These are phyloP conservation scores for Tetanocera ferruginea DNA, from an alignment of 2,888 invertebrate species.

Conservation along the genomic window DNA sequence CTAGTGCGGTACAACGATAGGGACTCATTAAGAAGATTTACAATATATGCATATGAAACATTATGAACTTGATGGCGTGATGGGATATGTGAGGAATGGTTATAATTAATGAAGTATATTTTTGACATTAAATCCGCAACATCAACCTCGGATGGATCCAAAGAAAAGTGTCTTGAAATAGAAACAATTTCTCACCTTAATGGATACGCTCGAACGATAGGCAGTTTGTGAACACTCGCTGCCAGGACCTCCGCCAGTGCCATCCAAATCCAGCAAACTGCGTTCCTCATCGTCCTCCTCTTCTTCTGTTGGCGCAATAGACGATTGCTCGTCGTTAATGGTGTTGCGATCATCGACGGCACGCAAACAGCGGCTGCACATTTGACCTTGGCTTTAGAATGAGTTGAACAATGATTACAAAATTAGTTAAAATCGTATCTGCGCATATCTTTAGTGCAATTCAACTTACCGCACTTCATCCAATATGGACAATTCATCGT, in stretches of 20 bases:
- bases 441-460: neutral
- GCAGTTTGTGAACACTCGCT: conserved; percentile 58
- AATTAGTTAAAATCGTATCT: neutral
- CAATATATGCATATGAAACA: no score
- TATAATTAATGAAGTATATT: neutral
- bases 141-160: conserved; percentile 55
- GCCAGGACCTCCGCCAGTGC: conserved; percentile 61
- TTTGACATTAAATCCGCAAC: conserved; percentile 8
- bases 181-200: conserved; percentile 73
- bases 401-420: neutral
- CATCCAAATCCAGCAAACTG: conserved; percentile 70
- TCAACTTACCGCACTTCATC: conserved; percentile 84
- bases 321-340: conserved; percentile 71
- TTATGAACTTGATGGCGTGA: neutral
- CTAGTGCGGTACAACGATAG: no score
- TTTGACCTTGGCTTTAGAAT: conserved; percentile 80
- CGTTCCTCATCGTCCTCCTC: conserved; percentile 73
- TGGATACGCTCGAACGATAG: conserved; percentile 69
- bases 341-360: conserved; percentile 72
- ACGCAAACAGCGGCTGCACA: conserved; percentile 84
- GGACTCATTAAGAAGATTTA: no score
- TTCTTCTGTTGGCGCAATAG: conserved; percentile 79
- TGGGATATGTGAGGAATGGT: conserved; percentile 18
- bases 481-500: conserved; percentile 85
- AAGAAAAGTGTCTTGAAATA: conserved; percentile 55